Evolutionary conservation across 1,140 invertebrate species (phyloP).

Genomic region (Listronotus bonariensis): DNA sequence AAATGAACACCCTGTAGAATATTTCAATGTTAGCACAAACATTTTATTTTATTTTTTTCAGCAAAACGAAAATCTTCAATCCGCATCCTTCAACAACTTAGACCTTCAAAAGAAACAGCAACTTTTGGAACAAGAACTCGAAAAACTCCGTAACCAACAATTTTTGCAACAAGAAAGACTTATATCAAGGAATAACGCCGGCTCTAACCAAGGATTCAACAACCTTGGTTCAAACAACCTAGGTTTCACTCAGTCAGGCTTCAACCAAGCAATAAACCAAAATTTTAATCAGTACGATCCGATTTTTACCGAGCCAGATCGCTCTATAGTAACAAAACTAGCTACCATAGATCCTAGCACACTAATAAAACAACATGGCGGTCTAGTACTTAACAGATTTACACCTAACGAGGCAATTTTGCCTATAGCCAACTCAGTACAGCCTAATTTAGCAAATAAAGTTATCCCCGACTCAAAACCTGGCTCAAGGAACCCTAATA

Average conservation of each 20-base stretch:
- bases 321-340: slow-evolving; percentile 23
- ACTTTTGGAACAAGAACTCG: slow-evolving; percentile 70
- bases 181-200: slow-evolving; percentile 7
- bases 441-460: background rate
- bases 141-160: slow-evolving; percentile 29
- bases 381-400: slow-evolving; percentile 19
- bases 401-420: slow-evolving; percentile 15
- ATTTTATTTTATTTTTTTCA: too few species aligned
- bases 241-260: background rate
- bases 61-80: slow-evolving; percentile 1
- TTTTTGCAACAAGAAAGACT: slow-evolving; percentile 6
- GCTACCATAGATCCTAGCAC: slow-evolving; percentile 22
- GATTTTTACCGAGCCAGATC: slow-evolving; percentile 30
- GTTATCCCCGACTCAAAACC: slow-evolving; percentile 1
- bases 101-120: slow-evolving; percentile 71
- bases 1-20: too few species aligned
- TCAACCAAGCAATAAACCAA: slow-evolving; percentile 20
- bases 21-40: too few species aligned
- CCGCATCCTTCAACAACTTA: slow-evolving; percentile 56
- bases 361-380: background rate
- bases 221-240: background rate
- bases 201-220: slow-evolving; percentile 9
- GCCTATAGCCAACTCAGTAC: background rate
- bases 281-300: slow-evolving; percentile 33
- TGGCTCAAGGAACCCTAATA: slow-evolving; percentile 2